These are phyloP conservation scores for Sebastes minor DNA, from an alignment of 2,797 vertebrate species.

Conservation along the genomic window DNA sequence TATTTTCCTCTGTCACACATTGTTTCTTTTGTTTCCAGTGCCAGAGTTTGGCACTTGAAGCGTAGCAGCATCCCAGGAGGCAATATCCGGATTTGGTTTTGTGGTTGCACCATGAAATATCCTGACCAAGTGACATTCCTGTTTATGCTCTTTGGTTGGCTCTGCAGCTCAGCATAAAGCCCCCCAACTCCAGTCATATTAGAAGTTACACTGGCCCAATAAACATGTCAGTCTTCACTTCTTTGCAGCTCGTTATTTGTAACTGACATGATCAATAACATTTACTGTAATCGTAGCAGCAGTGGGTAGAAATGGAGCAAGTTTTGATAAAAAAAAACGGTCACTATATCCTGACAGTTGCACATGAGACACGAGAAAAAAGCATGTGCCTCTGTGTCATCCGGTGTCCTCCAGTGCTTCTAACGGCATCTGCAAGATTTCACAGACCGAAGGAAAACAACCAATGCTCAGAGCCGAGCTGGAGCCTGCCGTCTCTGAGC, in stretches of 20 bases:
- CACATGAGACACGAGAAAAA: too few species aligned
- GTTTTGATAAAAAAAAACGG: too few species aligned
- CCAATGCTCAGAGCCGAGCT: too few species aligned
- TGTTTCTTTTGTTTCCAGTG: constrained; percentile 22
- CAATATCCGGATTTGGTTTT: constrained; percentile 62
- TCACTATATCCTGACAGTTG: too few species aligned
- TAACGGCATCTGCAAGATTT: too few species aligned
- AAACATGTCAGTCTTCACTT: constrained; percentile 23
- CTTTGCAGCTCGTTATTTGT: not conserved
- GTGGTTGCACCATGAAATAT: constrained; percentile 57
- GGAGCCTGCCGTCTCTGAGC: too few species aligned
- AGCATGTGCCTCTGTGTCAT: too few species aligned
- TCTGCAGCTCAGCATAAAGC: constrained; percentile 29
- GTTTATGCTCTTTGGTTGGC: constrained; percentile 26
- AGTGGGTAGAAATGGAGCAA: too few species aligned
- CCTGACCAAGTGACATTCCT: constrained; percentile 33
- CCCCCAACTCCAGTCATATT: constrained; percentile 9
- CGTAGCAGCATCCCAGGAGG: constrained; percentile 22
- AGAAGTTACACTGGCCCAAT: not conserved
- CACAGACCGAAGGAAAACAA: too few species aligned
- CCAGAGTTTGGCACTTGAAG: constrained; percentile 7
- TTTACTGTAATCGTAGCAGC: not conserved
- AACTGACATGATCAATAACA: not conserved
- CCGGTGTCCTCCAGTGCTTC: too few species aligned
- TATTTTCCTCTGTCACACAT: constrained; percentile 22